Conservation (phyloP, 2,888 invertebrate genomes). For the Argyresthia albistria region DNA sequence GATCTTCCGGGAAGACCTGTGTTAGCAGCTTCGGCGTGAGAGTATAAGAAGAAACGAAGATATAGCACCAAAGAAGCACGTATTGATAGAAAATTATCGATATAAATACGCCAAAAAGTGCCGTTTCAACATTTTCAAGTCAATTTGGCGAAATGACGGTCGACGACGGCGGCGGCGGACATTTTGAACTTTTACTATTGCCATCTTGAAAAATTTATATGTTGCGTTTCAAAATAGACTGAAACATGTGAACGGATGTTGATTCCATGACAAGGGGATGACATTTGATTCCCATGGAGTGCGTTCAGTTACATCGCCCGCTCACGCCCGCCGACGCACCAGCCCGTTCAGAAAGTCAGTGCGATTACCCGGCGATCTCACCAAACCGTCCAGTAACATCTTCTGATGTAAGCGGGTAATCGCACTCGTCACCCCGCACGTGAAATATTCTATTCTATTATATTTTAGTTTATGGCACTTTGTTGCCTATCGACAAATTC, state of each 20-base stretch:
- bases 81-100: conserved; percentile 30
- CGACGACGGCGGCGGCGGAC: conserved; percentile 17
- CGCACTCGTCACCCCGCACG: no score
- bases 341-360: no score
- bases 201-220: conserved; percentile 12
- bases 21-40: not conserved
- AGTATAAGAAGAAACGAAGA: conserved; percentile 23
- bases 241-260: not conserved
- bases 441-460: no score
- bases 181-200: conserved; percentile 21
- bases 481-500: no score
- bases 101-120: conserved; percentile 64
- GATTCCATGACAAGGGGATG: no score
- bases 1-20: not conserved
- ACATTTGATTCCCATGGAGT: no score
- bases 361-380: no score
- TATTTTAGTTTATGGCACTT: no score
- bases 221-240: not conserved
- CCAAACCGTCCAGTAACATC: no score
- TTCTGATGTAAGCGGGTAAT: no score
- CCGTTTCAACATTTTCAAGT: conserved; percentile 50
- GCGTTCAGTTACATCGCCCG: no score
- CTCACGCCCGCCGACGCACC: no score
- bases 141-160: conserved; percentile 43
- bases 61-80: conserved; percentile 41